phyloP scores from a whole-genome alignment of 2,113 vertebrate species.

The Triplophysa siluroides region DNA sequence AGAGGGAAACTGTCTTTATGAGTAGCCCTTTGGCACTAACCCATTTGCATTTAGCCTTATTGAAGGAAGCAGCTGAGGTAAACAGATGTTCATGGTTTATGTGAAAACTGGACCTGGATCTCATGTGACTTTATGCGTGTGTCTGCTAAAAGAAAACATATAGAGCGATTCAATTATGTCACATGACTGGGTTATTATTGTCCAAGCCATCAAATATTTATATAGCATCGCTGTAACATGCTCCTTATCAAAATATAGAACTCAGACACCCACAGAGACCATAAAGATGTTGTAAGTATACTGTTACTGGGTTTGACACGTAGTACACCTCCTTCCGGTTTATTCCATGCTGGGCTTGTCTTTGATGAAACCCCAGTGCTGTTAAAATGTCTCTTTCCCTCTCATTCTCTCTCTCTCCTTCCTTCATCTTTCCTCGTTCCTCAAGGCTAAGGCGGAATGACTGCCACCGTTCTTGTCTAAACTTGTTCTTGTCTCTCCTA shows the following conservation, averaged over 20 bases:
- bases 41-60: constrained; percentile 4
- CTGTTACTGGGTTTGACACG: neutral
- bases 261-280: neutral
- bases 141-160: neutral
- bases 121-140: neutral
- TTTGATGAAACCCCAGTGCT: constrained; percentile 40
- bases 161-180: neutral
- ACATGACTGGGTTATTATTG: neutral
- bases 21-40: constrained; percentile 1
- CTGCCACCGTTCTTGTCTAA: constrained; percentile 2
- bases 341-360: constrained; percentile 52
- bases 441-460: constrained; percentile 27
- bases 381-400: constrained; percentile 39
- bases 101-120: neutral
- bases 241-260: neutral
- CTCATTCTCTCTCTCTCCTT: constrained; percentile 65
- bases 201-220: neutral
- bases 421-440: constrained; percentile 31
- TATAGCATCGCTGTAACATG: neutral
- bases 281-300: constrained; percentile 8
- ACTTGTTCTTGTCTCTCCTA: constrained; percentile 2
- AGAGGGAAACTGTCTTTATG: constrained; percentile 16
- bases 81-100: constrained; percentile 25
- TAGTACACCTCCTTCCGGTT: constrained; percentile 39
- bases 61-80: neutral